Base-by-base conservation (phyloP, 2,797 vertebrate species). In the Ctenopoma multispine region DNA sequence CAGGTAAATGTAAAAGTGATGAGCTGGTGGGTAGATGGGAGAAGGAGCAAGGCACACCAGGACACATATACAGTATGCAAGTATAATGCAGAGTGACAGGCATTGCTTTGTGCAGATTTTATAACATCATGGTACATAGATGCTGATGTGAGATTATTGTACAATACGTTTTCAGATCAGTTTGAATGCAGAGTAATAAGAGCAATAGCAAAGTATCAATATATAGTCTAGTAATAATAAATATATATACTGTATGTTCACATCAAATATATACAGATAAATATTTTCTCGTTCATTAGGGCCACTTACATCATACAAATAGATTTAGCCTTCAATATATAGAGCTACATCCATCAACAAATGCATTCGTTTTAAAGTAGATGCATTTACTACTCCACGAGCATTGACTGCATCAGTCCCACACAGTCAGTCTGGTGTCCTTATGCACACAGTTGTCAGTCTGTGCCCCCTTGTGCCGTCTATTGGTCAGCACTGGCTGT, bases 171-270 rank as follows among this genome's bases (percentile, higher is more conserved):
- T 63, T 12, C 47, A 55, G 61, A 70, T 60, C 31, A 60, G 56
- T 57, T 66, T 48, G 29, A 18, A 63, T 63, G 69, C 47, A 13
- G 14, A 69, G n/a, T 36, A 62, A 69, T 54, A 56, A 46, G 15
- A 51, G 11, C 43, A 20, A 67, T 27, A 56, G 38, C n/a, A 56
- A 18, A 65, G 21, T 66, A 53, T 51, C 14, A 72, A 44, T 63
- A 69, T 23, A 70, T 59, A 59, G 27, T 20, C 31, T 78, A 69
- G 13, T 13, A 59, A 74, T 63, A 81, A 78, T 81, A 61, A 78
- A 75, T 34, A 76, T 75, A 81, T 56, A 77, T 79, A 36, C 80
- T 72, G 77, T 54, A 78, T 81, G 38, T 81, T 71, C 55, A 88
- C 61, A 76, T 73, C 7, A 49, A 71, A 79, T 75, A 81, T 68